Conservation (phyloP, 2,888 invertebrate genomes). For the Ormyrus thymus region DNA sequence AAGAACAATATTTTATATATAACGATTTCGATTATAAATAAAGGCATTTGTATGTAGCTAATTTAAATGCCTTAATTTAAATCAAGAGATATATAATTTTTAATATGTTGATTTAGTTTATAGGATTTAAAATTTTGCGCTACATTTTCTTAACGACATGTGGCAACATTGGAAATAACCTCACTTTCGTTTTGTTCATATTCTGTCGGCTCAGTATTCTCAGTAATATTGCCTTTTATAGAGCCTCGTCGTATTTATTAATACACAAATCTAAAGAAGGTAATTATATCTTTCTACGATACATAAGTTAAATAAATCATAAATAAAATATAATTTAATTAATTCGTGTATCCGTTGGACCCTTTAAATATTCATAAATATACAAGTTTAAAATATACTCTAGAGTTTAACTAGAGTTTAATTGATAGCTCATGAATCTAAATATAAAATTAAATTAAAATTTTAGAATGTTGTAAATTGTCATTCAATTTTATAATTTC, state of each 20-base stretch:
- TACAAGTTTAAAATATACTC: no score
- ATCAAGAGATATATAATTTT: slow-evolving; percentile 49
- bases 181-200: neutral
- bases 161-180: slow-evolving; percentile 33
- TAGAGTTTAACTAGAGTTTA: no score
- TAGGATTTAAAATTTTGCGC: slow-evolving; percentile 16
- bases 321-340: no score
- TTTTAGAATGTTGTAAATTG: no score
- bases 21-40: no score
- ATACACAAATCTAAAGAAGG: neutral
- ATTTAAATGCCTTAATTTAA: no score
- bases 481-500: neutral
- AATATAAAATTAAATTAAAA: no score
- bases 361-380: no score
- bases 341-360: no score
- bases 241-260: neutral
- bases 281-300: slow-evolving; percentile 10
- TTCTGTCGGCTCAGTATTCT: neutral
- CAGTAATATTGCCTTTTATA: slow-evolving; percentile 23
- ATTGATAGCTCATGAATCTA: no score
- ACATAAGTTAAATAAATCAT: neutral
- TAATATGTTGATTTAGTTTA: neutral
- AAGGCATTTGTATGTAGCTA: no score
- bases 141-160: neutral
- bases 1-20: no score